Evolutionary conservation across 2,888 invertebrate genomes (phyloP), one percentile per base, ranked within the genome.

Genomic region (Hirtodrosophila histrioides): DNA sequence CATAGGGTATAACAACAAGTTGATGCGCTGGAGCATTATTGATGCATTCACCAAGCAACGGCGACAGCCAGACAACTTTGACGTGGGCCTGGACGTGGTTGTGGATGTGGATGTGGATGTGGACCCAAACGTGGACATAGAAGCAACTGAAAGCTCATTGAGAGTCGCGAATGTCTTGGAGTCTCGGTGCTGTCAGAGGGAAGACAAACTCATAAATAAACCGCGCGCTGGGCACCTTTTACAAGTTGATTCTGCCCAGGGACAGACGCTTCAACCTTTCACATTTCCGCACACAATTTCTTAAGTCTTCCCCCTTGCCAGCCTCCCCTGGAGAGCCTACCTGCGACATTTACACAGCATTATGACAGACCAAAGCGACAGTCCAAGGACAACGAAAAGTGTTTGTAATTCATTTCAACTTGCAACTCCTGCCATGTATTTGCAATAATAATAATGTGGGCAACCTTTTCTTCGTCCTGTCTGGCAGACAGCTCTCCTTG

Each of bases 391-490:
- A 73, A 57, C 74, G 76, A 84, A 81, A 81, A 71, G 74, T 85
- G 83, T 86, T 82, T 87, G 88, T 86, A 83, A 83, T 83, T 88
- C 83, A 83, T 82, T 83, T 86, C 71, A 76, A 70, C 76, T 78
- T 79, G 74, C 31, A 85, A 65, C 62, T 58, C 39, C 35, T 56
- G 46, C 43, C 40, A 6, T 27, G 27, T 27, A 27, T 27, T 27
- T 60, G 43, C 11, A 48, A 61, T 70, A 45, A 68, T 70, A 63
- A 78, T 78, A 70, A 58, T 68, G 75, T 71, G 71, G 65, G 51
- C 75, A 75, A 74, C 78, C 75, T 78, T 78, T 77, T 75, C 67
- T 54, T 44, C 56, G 9, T 4, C 62, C 66, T 31, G 79, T 83
- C 81, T 73, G 73, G 48, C 67, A 71, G 58, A 67, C 74, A 71